Evolutionary conservation across 2,113 vertebrate species (phyloP).

Genomic region (Pterophyllum scalare): DNA sequence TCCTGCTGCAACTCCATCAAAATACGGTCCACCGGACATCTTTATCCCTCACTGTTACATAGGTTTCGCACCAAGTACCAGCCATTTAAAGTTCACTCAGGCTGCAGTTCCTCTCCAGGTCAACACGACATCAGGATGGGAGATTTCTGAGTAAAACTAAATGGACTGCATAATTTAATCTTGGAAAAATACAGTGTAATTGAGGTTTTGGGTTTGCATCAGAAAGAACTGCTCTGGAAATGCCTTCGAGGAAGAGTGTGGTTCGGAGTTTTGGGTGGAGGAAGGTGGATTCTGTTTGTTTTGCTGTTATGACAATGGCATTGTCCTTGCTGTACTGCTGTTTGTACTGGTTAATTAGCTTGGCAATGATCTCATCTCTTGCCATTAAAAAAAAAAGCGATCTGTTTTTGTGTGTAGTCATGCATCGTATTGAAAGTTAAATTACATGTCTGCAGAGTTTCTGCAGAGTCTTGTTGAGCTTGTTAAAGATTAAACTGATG

Average conservation of each 20-base stretch:
- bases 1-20: constrained; percentile 7
- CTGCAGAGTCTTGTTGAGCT: constrained; percentile 42
- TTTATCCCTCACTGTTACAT: constrained; percentile 41
- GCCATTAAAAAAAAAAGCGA: constrained; percentile 5
- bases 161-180: constrained; percentile 55
- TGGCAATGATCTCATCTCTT: constrained; percentile 16
- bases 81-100: not conserved
- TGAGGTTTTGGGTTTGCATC: constrained; percentile 52
- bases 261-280: constrained; percentile 24
- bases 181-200: constrained; percentile 64
- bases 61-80: constrained; percentile 12
- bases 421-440: constrained; percentile 44
- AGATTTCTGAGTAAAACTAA: constrained; percentile 54
- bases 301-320: constrained; percentile 47
- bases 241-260: constrained; percentile 40
- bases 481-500: constrained; percentile 37
- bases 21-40: constrained; percentile 20
- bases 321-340: not conserved
- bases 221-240: constrained; percentile 34
- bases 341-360: constrained; percentile 25
- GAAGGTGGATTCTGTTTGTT: constrained; percentile 55
- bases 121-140: constrained; percentile 16
- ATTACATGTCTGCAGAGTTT: constrained; percentile 47
- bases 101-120: constrained; percentile 31
- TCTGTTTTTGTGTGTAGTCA: constrained; percentile 40